These are phyloP conservation scores for Rutpela maculata DNA, from an alignment of 2,888 invertebrate genomes.

Conservation along the genomic window DNA sequence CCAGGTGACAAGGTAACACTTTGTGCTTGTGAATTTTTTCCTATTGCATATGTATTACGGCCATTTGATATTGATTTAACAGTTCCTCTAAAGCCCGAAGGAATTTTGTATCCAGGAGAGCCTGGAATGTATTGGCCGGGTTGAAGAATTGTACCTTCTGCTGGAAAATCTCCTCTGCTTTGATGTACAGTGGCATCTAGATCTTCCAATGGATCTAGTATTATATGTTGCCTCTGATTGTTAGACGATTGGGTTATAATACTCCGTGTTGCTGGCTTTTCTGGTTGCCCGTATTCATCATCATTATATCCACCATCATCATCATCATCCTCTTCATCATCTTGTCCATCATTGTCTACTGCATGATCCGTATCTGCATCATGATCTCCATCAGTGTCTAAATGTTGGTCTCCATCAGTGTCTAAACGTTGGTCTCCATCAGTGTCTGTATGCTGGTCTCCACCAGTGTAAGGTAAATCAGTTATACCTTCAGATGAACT, in stretches of 20 bases:
- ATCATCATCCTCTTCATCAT: conserved; percentile 21
- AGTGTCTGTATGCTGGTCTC: conserved; percentile 62
- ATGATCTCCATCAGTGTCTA: background rate
- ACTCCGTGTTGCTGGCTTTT: conserved; percentile 50
- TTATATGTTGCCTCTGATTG: conserved; percentile 80
- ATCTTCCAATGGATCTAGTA: conserved; percentile 77
- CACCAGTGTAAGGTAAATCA: conserved; percentile 65
- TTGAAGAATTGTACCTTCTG: conserved; percentile 78
- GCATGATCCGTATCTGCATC: conserved; percentile 9
- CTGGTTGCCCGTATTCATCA: conserved; percentile 71
- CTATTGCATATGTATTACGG: conserved; percentile 77
- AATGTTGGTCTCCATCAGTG: conserved; percentile 65
- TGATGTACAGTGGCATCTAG: conserved; percentile 79
- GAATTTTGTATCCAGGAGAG: conserved; percentile 78
- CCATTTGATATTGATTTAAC: conserved; percentile 80
- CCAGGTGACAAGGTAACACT: conserved; percentile 75
- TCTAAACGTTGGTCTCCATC: conserved; percentile 65
- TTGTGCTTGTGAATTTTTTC: conserved; percentile 82
- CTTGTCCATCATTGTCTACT: conserved; percentile 71
- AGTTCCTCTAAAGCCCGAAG: conserved; percentile 82
- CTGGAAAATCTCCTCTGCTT: conserved; percentile 74
- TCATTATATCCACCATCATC: conserved; percentile 34
- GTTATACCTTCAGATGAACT: conserved; percentile 61
- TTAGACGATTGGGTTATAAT: conserved; percentile 55
- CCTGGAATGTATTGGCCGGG: conserved; percentile 83